Conservation (phyloP, 2,888 invertebrate species). For the Andrena bicolor region DNA sequence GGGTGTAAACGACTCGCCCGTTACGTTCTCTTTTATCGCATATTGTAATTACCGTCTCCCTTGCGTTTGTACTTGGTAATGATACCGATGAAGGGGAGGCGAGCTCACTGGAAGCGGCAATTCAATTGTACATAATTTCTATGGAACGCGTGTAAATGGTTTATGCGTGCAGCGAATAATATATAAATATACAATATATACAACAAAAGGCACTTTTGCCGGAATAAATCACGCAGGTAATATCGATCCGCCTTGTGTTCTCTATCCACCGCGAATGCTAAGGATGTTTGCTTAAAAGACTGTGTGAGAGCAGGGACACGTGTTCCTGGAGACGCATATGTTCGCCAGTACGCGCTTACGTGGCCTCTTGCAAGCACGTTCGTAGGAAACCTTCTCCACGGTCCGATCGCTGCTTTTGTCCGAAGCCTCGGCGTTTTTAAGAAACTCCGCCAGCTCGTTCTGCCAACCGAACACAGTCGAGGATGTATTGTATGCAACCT, state of each 20-base stretch:
- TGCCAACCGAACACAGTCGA: constrained; percentile 10
- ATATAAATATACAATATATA: constrained; percentile 12
- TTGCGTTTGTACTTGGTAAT: constrained; percentile 46
- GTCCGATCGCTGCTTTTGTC: not conserved
- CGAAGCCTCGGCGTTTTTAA: not conserved
- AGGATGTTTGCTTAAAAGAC: constrained; percentile 20
- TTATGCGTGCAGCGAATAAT: constrained; percentile 20
- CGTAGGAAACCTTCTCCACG: not conserved
- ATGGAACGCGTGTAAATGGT: constrained; percentile 25
- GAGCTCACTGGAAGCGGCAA: constrained; percentile 8
- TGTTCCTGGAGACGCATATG: constrained; percentile 40
- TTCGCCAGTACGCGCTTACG: constrained; percentile 13
- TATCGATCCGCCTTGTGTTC: constrained; percentile 11
- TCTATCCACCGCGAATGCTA: not conserved
- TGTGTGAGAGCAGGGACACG: constrained; percentile 30
- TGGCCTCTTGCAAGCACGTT: constrained; percentile 23
- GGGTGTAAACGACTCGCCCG: constrained; percentile 5
- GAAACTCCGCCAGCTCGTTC: not conserved
- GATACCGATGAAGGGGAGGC: constrained; percentile 30
- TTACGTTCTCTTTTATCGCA: constrained; percentile 21
- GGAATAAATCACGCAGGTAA: constrained; percentile 54
- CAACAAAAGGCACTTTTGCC: constrained; percentile 39
- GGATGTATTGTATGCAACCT: not conserved
- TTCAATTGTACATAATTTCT: constrained; percentile 43
- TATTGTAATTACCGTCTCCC: not conserved